phyloP scores from a whole-genome alignment of 2,888 invertebrate species.

The Plebejus argus region DNA sequence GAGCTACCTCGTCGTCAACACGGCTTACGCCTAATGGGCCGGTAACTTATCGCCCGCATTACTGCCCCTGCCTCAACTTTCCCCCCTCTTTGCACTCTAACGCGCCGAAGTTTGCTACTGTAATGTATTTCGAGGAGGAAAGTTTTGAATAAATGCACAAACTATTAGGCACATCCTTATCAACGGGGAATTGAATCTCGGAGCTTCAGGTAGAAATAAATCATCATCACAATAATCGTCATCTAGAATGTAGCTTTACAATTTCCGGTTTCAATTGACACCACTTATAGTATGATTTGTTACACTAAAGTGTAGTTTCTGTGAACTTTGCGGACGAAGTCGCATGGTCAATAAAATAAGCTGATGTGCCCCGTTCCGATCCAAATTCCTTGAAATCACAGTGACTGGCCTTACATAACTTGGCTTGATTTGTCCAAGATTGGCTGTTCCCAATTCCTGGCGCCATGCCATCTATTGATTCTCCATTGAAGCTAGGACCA shows the following conservation, averaged over 20 bases:
- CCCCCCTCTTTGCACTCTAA: constrained; percentile 1
- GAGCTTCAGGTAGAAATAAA: neutral
- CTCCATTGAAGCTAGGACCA: neutral
- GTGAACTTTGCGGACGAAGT: neutral
- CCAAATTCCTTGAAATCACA: constrained; percentile 10
- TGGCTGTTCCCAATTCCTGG: constrained; percentile 17
- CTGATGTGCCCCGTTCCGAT: constrained; percentile 7
- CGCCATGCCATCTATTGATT: constrained; percentile 17
- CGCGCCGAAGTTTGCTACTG: neutral
- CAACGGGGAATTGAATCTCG: neutral
- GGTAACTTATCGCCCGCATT: constrained; percentile 12
- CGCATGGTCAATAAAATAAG: constrained; percentile 4
- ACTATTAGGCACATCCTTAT: constrained; percentile 13
- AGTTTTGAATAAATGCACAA: constrained; percentile 2
- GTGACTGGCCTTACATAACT: constrained; percentile 12
- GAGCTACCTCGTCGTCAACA: constrained; percentile 1
- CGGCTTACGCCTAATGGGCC: constrained; percentile 8
- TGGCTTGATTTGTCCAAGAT: constrained; percentile 21
- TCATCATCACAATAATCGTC: too few species aligned
- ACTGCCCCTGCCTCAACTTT: neutral
- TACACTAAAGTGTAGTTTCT: neutral
- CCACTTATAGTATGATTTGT: neutral
- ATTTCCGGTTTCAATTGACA: neutral
- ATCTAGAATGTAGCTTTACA: too few species aligned
- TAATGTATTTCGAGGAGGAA: constrained; percentile 7